Evolutionary conservation across 2,888 invertebrate species (phyloP).

Genomic region (Phaedon cochleariae): DNA sequence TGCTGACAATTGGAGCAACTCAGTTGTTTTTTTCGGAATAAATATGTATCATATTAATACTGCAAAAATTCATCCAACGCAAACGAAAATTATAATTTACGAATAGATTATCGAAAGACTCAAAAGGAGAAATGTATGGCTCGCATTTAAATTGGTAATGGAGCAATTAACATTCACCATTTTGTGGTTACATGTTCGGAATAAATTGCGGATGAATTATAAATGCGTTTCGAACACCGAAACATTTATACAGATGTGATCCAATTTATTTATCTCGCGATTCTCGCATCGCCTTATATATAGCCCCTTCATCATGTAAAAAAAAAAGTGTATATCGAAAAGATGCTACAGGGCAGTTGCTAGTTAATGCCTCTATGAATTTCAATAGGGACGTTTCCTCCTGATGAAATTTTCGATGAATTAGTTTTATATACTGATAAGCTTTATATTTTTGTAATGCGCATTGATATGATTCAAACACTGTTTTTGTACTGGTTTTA

Average conservation of each 20-base stretch:
- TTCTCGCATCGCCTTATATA: slow-evolving; percentile 32
- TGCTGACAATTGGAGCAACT: too few relatives aligned
- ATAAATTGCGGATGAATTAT: slow-evolving; percentile 48
- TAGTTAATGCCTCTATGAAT: too few relatives aligned
- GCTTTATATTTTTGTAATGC: too few relatives aligned
- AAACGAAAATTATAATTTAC: slow-evolving; percentile 37
- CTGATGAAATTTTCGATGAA: too few relatives aligned
- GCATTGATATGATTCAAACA: too few relatives aligned
- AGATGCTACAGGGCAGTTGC: too few relatives aligned
- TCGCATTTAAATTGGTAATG: slow-evolving; percentile 50
- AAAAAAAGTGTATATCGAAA: slow-evolving; percentile 21
- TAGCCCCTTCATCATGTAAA: slow-evolving; percentile 33
- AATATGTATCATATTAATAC: too few relatives aligned
- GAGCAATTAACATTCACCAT: slow-evolving; percentile 48
- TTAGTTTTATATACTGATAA: too few relatives aligned
- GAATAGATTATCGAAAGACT: slow-evolving; percentile 39
- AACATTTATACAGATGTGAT: slow-evolving; percentile 39
- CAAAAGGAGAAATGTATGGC: slow-evolving; percentile 45
- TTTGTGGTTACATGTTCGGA: slow-evolving; percentile 47
- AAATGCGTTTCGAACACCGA: slow-evolving; percentile 35
- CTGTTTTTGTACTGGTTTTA: too few relatives aligned
- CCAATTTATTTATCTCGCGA: slow-evolving; percentile 38
- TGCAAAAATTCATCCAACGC: too few relatives aligned
- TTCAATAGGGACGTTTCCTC: too few relatives aligned
- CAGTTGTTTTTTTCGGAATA: too few relatives aligned